phyloP scores from a whole-genome alignment of 2,797 vertebrate species.

The Acomys russatus region DNA sequence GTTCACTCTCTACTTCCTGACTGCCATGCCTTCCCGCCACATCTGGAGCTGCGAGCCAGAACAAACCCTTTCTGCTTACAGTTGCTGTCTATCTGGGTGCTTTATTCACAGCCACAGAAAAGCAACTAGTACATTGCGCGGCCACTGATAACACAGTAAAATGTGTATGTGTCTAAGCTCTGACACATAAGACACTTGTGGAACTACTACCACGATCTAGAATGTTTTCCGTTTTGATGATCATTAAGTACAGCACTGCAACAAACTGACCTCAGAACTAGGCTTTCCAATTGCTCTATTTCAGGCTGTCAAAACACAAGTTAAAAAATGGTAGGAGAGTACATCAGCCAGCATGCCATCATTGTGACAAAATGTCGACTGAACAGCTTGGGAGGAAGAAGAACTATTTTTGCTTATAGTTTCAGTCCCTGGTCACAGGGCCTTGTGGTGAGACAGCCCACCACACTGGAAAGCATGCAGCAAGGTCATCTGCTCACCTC shows the following conservation, averaged over 20 bases:
- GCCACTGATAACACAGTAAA: not conserved
- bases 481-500: not conserved
- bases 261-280: not conserved
- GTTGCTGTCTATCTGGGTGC: not conserved
- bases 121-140: not conserved
- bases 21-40: not conserved
- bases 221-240: not conserved
- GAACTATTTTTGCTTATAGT: not conserved
- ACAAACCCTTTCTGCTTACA: not conserved
- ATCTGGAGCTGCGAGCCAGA: not conserved
- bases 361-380: not conserved
- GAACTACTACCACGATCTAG: not conserved
- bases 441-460: not conserved
- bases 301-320: not conserved
- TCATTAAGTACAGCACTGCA: not conserved
- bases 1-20: not conserved
- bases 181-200: not conserved
- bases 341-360: not conserved
- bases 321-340: not conserved
- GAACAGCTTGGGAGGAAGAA: not conserved
- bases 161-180: not conserved
- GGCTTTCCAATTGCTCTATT: slow-evolving; percentile 37
- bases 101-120: not conserved
- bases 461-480: not conserved
- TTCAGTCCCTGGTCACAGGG: not conserved